A percentile compares a stretch with the other conserved stretches of the same genome.
Evolutionary conservation across 2,113 vertebrate genomes (phyloP).

Genomic region (Leucoraja erinaceus): DNA sequence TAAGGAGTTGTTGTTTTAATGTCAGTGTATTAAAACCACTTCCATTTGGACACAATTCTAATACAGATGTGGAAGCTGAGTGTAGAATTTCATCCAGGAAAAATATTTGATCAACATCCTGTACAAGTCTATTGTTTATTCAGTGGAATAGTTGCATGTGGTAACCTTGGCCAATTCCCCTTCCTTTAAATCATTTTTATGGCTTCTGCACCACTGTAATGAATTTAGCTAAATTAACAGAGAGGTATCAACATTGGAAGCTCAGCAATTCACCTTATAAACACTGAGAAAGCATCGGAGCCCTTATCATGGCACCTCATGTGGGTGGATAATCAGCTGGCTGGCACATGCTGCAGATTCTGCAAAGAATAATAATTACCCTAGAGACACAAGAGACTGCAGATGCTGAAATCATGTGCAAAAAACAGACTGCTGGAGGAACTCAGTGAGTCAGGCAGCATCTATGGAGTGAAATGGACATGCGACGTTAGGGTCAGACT

Average conservation of each 20-base stretch:
- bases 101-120: conserved; percentile 10
- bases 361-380: background rate
- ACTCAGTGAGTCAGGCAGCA: no score
- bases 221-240: background rate
- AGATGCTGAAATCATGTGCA: no score
- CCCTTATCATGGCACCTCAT: background rate
- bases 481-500: no score
- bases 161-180: background rate
- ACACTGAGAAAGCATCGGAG: background rate
- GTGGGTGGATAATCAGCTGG: background rate
- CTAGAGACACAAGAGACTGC: no score
- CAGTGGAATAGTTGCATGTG: background rate
- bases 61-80: background rate
- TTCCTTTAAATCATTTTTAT: background rate
- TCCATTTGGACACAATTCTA: background rate
- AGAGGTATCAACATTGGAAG: background rate
- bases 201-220: background rate
- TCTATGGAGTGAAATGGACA: no score
- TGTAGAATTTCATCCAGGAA: conserved; percentile 14
- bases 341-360: background rate
- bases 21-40: background rate
- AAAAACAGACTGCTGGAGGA: no score
- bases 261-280: background rate
- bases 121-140: background rate
- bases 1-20: background rate